Conservation (phyloP, 1,140 invertebrate genomes). For the Ceratina calcarata region DNA sequence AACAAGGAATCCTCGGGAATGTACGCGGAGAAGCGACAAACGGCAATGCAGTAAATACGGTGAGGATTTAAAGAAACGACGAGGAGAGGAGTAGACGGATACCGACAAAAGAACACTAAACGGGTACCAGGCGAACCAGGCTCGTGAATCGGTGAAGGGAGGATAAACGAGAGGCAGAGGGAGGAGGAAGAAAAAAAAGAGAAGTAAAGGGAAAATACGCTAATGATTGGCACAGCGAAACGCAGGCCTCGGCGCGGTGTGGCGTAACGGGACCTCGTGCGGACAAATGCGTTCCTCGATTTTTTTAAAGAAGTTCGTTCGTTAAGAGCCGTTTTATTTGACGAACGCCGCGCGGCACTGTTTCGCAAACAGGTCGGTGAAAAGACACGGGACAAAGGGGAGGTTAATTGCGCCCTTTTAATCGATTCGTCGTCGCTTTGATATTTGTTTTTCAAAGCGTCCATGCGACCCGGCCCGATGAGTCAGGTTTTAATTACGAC, state of each 20-base stretch:
- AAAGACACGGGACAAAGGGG: conserved; percentile 37
- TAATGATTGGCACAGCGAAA: conserved; percentile 36
- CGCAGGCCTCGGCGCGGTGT: neutral
- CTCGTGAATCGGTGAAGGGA: conserved; percentile 1
- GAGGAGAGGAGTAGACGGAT: neutral
- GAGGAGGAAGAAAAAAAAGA: neutral
- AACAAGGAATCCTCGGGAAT: neutral
- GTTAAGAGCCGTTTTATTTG: conserved; percentile 42
- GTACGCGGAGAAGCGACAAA: neutral
- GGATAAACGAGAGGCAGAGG: neutral
- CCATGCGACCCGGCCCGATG: conserved; percentile 35
- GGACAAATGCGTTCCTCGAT: conserved; percentile 17
- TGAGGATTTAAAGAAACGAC: conserved; percentile 23
- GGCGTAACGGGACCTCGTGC: conserved; percentile 20
- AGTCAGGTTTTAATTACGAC: conserved; percentile 53
- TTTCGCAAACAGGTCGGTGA: conserved; percentile 35
- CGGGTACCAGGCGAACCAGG: neutral
- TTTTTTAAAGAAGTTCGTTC: conserved; percentile 46
- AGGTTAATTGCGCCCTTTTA: conserved; percentile 48
- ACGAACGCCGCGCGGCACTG: conserved; percentile 26
- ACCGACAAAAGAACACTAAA: conserved; percentile 21
- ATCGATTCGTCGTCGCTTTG: conserved; percentile 49
- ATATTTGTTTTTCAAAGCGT: conserved; percentile 51
- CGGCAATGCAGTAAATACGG: conserved; percentile 1
- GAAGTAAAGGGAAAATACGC: conserved; percentile 7